Percentiles rank a stretch among this genome's conserved stretches.
Evolutionary conservation across 2,113 vertebrate genomes (phyloP).

Genomic region (Elaphurus davidianus): DNA sequence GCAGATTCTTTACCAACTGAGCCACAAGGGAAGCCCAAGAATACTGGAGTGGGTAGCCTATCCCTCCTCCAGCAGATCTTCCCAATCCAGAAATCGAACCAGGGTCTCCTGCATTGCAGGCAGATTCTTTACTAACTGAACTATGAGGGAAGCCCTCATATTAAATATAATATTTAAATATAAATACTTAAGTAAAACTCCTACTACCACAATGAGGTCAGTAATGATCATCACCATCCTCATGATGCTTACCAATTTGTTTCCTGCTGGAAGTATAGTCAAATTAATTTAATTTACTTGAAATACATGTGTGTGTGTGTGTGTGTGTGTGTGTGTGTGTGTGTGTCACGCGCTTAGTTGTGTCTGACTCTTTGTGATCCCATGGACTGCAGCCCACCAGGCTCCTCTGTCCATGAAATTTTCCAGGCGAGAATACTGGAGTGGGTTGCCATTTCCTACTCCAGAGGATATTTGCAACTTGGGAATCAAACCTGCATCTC

Average conservation of each 20-base stretch:
- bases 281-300: background rate
- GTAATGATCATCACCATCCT: background rate
- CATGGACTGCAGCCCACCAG: background rate
- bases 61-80: background rate
- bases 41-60: too few species aligned
- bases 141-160: background rate
- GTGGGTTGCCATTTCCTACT: background rate
- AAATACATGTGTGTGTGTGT: background rate
- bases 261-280: background rate
- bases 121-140: background rate
- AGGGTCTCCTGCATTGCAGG: background rate
- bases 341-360: accelerated
- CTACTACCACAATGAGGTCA: background rate
- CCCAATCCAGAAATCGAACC: background rate
- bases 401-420: background rate
- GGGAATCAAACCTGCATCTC: background rate
- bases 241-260: background rate
- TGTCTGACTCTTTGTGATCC: background rate
- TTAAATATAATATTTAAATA: background rate
- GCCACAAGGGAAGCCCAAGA: too few species aligned
- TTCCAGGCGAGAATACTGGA: background rate
- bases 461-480: background rate
- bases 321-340: background rate
- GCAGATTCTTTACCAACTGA: too few species aligned
- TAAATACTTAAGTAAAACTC: background rate